Conservation (phyloP, 2,888 invertebrate genomes). For the Campopleginae sp. region DNA sequence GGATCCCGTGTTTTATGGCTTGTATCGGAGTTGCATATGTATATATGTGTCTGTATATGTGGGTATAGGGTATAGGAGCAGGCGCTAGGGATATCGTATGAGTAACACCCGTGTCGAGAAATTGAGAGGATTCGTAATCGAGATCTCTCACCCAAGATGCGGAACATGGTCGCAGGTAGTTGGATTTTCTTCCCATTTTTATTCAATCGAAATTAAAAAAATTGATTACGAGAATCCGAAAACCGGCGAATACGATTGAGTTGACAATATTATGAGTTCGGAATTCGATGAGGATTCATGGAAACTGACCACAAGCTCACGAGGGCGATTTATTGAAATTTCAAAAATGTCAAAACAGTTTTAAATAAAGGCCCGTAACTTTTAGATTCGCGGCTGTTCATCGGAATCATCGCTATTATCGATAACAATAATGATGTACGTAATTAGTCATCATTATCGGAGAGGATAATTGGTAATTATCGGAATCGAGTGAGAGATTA, state of each 20-base stretch:
- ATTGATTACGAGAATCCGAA: background rate
- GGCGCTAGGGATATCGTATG: slow-evolving; percentile 52
- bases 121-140: slow-evolving; percentile 57
- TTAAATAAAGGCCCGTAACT: background rate
- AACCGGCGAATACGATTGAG: background rate
- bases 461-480: slow-evolving; percentile 75
- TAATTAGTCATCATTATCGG: slow-evolving; percentile 59
- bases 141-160: slow-evolving; percentile 42
- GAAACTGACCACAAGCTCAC: background rate
- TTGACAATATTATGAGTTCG: background rate
- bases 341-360: background rate
- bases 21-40: slow-evolving; percentile 71
- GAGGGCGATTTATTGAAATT: background rate
- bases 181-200: slow-evolving; percentile 12
- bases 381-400: background rate
- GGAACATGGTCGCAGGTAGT: background rate
- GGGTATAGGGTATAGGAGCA: slow-evolving; percentile 17
- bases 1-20: slow-evolving; percentile 76
- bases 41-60: slow-evolving; percentile 17
- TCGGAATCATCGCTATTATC: slow-evolving; percentile 26
- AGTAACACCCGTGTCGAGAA: slow-evolving; percentile 58
- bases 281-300: background rate
- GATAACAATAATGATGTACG: slow-evolving; percentile 31
- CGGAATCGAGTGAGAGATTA: slow-evolving; percentile 61
- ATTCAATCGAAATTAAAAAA: background rate